phyloP scores from a whole-genome alignment of 2,888 invertebrate species.

The Dascillus cervinus region DNA sequence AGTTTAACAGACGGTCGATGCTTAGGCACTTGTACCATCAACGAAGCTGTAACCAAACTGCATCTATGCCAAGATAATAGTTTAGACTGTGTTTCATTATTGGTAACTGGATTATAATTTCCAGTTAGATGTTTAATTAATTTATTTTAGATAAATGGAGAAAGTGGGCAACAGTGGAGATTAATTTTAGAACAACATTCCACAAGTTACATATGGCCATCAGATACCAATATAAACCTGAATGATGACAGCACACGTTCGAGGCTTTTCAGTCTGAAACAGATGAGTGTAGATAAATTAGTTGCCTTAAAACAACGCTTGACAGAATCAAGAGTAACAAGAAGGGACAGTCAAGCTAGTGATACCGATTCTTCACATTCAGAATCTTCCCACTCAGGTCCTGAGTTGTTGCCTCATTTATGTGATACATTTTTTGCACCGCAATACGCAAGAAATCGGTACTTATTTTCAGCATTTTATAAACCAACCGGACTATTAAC shows the following conservation, averaged over 20 bases:
- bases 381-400: conserved; percentile 27
- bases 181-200: conserved; percentile 72
- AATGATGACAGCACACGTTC: conserved; percentile 43
- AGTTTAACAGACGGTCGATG: conserved; percentile 63
- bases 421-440: conserved; percentile 50
- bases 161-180: conserved; percentile 71
- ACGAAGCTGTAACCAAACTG: conserved; percentile 54
- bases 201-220: conserved; percentile 64
- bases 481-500: conserved; percentile 48
- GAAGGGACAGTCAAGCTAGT: conserved; percentile 35
- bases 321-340: conserved; percentile 43
- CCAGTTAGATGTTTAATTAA: neutral
- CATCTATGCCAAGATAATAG: conserved; percentile 68
- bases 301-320: conserved; percentile 56
- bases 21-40: conserved; percentile 58
- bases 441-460: conserved; percentile 50
- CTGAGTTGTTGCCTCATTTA: conserved; percentile 40
- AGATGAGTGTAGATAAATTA: conserved; percentile 61
- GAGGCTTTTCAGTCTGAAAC: conserved; percentile 56
- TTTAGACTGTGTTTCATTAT: conserved; percentile 49
- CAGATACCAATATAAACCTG: conserved; percentile 32
- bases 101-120: conserved; percentile 49
- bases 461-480: conserved; percentile 53
- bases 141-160: conserved; percentile 33
- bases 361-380: conserved; percentile 33